phyloP scores from a whole-genome alignment of 2,113 vertebrate species.

The Plecotus auritus region DNA sequence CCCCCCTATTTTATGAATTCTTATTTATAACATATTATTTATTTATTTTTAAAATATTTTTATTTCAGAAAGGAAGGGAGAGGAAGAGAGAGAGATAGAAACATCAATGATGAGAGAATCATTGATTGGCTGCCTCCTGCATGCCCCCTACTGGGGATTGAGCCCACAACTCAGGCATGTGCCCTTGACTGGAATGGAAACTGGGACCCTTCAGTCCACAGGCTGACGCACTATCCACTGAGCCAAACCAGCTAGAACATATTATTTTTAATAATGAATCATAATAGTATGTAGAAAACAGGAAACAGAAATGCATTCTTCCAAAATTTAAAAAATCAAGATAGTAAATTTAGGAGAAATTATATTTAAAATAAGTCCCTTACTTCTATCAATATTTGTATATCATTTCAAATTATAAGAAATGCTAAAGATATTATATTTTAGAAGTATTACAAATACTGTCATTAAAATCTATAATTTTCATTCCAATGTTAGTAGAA shows the following conservation, averaged over 20 bases:
- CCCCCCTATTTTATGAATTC: not conserved
- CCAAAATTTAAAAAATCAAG: not conserved
- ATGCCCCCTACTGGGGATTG: no score
- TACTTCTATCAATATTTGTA: not conserved
- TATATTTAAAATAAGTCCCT: constrained; percentile 2
- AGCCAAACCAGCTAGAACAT: not conserved
- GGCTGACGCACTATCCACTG: no score
- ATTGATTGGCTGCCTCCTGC: no score
- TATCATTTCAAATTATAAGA: constrained; percentile 1
- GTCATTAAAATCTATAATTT: constrained; percentile 31
- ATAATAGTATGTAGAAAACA: not conserved
- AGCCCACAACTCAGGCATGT: no score
- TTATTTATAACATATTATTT: not conserved
- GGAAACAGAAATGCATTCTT: not conserved
- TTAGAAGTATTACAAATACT: not conserved
- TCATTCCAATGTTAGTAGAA: constrained; percentile 10
- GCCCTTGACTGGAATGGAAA: no score
- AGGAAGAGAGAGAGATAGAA: no score
- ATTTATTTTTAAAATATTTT: not conserved
- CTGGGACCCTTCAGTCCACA: no score
- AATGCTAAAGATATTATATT: not conserved
- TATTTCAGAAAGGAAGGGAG: no score
- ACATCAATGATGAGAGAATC: no score
- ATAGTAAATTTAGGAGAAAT: not conserved
- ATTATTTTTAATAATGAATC: not conserved